Evolutionary conservation across 2,888 invertebrate genomes (phyloP).

Genomic region (Anorthoa munda): DNA sequence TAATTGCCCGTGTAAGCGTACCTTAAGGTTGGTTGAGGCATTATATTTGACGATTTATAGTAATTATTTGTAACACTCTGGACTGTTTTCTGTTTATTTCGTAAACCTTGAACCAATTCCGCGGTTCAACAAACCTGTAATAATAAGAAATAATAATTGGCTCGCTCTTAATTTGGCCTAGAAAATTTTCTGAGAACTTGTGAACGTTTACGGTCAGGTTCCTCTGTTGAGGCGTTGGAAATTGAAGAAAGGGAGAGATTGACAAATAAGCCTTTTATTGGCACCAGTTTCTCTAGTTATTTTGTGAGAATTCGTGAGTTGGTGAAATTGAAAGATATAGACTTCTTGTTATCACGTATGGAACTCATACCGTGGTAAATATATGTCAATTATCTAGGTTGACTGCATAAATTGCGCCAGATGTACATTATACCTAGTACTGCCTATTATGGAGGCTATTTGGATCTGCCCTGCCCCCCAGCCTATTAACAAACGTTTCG

Average conservation of each 20-base stretch:
- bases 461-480: too few species aligned
- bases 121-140: slow-evolving; percentile 44
- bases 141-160: slow-evolving; percentile 48
- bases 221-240: not conserved
- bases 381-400: too few species aligned
- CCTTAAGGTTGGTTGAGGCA: too few species aligned
- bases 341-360: too few species aligned
- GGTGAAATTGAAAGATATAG: not conserved
- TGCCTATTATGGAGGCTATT: too few species aligned
- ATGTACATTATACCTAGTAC: too few species aligned
- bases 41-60: slow-evolving; percentile 49
- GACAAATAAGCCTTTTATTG: not conserved
- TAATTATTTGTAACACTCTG: slow-evolving; percentile 45
- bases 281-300: not conserved
- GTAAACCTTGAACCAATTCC: slow-evolving; percentile 53
- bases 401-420: too few species aligned
- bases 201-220: not conserved
- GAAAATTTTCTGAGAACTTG: slow-evolving; percentile 16
- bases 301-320: not conserved
- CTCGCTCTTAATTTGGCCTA: slow-evolving; percentile 47
- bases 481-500: too few species aligned
- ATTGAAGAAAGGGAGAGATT: slow-evolving; percentile 1
- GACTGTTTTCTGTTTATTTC: slow-evolving; percentile 32
- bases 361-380: too few species aligned
- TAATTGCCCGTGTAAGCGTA: too few species aligned